Conservation (phyloP, 2,888 invertebrate genomes). For the Syrphus vitripennis region DNA sequence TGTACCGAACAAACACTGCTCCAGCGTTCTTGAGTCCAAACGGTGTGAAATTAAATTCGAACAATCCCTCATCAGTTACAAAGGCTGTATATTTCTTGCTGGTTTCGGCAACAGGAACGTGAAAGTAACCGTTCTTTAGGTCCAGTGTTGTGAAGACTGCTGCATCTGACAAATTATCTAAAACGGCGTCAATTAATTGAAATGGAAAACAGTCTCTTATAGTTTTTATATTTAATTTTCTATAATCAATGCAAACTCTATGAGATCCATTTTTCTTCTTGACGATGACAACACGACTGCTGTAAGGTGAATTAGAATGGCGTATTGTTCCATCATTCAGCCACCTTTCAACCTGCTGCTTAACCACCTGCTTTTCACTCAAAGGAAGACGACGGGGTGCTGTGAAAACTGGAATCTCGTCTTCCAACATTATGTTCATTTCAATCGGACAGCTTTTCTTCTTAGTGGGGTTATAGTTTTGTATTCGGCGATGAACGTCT, state of each 20-base stretch:
- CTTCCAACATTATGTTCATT: neutral
- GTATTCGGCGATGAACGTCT: neutral
- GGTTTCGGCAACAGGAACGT: slow-evolving; percentile 27
- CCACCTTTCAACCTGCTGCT: slow-evolving; percentile 74
- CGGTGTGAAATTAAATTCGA: slow-evolving; percentile 78
- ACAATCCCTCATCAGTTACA: slow-evolving; percentile 78
- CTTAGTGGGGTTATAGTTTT: neutral
- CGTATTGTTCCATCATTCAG: slow-evolving; percentile 74
- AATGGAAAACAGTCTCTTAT: slow-evolving; percentile 76
- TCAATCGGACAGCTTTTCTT: neutral
- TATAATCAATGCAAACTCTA: slow-evolving; percentile 77
- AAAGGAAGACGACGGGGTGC: neutral
- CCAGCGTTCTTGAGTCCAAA: slow-evolving; percentile 79
- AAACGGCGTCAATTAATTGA: slow-evolving; percentile 77
- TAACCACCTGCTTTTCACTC: slow-evolving; percentile 58
- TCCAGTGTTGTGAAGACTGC: slow-evolving; percentile 10
- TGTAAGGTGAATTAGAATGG: slow-evolving; percentile 74
- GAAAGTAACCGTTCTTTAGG: slow-evolving; percentile 46
- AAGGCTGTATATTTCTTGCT: slow-evolving; percentile 73
- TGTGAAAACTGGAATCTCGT: slow-evolving; percentile 8
- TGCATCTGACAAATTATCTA: slow-evolving; percentile 74
- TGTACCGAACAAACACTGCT: slow-evolving; percentile 75
- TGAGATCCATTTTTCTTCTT: slow-evolving; percentile 55
- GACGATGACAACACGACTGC: slow-evolving; percentile 71
- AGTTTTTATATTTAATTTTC: slow-evolving; percentile 76